These are phyloP conservation scores for Zaprionus gabonicus DNA, from an alignment of 1,140 invertebrate species.

Conservation along the genomic window DNA sequence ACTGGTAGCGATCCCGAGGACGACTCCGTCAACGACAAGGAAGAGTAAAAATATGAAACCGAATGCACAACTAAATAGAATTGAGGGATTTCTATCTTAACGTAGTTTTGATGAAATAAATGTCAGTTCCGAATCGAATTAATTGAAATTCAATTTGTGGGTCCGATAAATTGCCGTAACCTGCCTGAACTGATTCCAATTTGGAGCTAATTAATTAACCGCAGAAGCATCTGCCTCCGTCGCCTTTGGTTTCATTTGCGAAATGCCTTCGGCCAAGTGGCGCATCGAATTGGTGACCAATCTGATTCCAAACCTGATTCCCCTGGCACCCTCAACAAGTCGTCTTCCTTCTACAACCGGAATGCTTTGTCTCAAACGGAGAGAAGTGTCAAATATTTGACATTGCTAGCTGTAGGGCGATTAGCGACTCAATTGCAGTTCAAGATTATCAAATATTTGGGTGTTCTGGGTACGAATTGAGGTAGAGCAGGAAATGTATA, in stretches of 20 bases:
- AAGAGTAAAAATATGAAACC: not conserved
- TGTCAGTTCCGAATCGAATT: not conserved
- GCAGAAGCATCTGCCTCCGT: slow-evolving; percentile 8
- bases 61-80: not conserved
- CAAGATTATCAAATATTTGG: not conserved
- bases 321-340: too few species aligned
- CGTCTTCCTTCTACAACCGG: not conserved
- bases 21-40: not conserved
- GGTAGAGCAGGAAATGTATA: too few species aligned
- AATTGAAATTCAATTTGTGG: not conserved
- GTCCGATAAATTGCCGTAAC: not conserved
- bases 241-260: slow-evolving; percentile 16
- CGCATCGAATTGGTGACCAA: not conserved
- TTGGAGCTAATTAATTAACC: slow-evolving; percentile 33
- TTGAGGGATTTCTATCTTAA: not conserved
- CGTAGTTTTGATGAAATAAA: not conserved
- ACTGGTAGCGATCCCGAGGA: slow-evolving; percentile 4
- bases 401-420: not conserved
- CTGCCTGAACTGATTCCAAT: not conserved
- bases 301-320: not conserved
- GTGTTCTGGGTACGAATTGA: not conserved
- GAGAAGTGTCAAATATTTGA: not conserved
- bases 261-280: not conserved
- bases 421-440: slow-evolving; percentile 1
- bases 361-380: slow-evolving; percentile 1